These are phyloP conservation scores for Hestina assimilis DNA, from an alignment of 1,140 invertebrate species.

Conservation along the genomic window DNA sequence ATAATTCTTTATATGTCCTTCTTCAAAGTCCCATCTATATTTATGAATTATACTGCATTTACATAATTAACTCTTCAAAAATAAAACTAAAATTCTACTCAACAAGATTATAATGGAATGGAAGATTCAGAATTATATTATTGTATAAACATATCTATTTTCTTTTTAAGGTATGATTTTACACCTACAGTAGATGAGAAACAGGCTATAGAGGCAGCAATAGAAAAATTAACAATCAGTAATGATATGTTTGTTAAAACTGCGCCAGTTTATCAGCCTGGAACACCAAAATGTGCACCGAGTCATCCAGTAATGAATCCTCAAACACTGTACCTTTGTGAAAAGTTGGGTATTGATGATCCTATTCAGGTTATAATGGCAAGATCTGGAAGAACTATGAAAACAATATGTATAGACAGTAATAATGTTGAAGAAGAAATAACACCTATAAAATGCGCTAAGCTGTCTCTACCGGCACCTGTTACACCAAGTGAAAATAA, in stretches of 20 bases:
- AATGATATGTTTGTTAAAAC: slow-evolving; percentile 89
- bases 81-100: too few relatives aligned
- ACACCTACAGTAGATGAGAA: slow-evolving; percentile 88
- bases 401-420: slow-evolving; percentile 20
- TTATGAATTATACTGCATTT: too few relatives aligned
- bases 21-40: too few relatives aligned
- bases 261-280: slow-evolving; percentile 81
- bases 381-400: slow-evolving; percentile 53
- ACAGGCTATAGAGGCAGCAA: slow-evolving; percentile 80
- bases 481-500: slow-evolving; percentile 52
- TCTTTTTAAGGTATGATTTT: slow-evolving; percentile 83
- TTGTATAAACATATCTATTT: slow-evolving; percentile 8
- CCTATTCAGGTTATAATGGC: slow-evolving; percentile 65
- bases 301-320: slow-evolving; percentile 83
- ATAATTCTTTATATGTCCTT: too few relatives aligned
- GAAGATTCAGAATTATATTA: too few relatives aligned
- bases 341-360: slow-evolving; percentile 81
- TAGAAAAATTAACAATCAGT: slow-evolving; percentile 83
- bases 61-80: too few relatives aligned
- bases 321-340: slow-evolving; percentile 90
- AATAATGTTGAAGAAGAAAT: slow-evolving; percentile 12
- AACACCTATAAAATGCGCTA: slow-evolving; percentile 52
- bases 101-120: too few relatives aligned
- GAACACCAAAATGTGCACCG: slow-evolving; percentile 51
- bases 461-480: slow-evolving; percentile 59